Evolutionary conservation across 2,113 vertebrate species (phyloP), one percentile per base, ranked within the genome.

Genomic region (Calyptomena viridis): DNA sequence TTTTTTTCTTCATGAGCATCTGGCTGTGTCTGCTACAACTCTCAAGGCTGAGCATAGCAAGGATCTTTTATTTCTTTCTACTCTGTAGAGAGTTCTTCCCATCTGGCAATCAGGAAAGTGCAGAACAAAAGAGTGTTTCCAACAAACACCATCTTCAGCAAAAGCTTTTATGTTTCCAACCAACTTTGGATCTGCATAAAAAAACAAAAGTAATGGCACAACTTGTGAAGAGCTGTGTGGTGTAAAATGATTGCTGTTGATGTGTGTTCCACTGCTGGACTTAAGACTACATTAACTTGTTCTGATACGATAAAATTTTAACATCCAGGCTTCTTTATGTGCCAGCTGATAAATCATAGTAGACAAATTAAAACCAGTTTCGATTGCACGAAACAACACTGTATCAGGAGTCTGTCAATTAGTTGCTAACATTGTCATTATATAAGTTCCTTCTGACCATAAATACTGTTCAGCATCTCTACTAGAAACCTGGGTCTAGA

Each of bases 341-440:
- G 68, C 47, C 59, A 94, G 72, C 47, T 75, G 77, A 94, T 80
- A 97, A 89, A 76, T 59, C 64, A 92, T 58, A 59, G 64, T 66
- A 13, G 75, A 75, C 60, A 73, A 96, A 94, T 96, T 94, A 85
- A 95, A 96, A 89, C 10, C 49, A 49, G 47, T 87, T 92, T 91
- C 12, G 3, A 87, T 93, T 84, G 55, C 87, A 87, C 1, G 4
- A 90, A 94, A 96, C 68, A 73, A 56, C n/a, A 44, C 12, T 74
- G 11, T 58, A 84, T 66, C 80, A 92, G 72, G 44, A 85, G 60
- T 84, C 66, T 86, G 66, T 80, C 89, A 90, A 63, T 44, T 64
- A 95, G 73, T 69, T 91, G 69, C 67, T 84, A 94, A 53, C 31
- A 16, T 8, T 72, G 64, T 86, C 85, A 76, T 90, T 90, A 79